Evolutionary conservation across 2,797 vertebrate genomes (phyloP), one percentile per base, ranked within the genome.

Genomic region (Myiotriccus ornatus): DNA sequence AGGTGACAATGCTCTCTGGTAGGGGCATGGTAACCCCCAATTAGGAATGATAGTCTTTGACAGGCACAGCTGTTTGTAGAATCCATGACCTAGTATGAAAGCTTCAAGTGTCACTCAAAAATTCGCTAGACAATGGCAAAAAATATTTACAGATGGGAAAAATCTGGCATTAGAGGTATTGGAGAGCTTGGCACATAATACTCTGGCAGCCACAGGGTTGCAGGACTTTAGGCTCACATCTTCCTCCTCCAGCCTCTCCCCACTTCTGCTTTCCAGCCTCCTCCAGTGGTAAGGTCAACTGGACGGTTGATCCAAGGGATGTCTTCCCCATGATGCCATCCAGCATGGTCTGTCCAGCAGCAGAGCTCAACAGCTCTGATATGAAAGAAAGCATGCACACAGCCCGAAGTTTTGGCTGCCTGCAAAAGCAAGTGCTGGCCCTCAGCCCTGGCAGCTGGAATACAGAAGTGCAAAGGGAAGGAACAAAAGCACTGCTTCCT

Each of bases 341-440:
- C 53, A 47, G 23, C 1, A 0, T 62, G 39, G 41, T 93, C 41
- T 83, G 62, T 47, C 65, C 57, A 68, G 80, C 37, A 83, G 73
- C 52, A 94, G 74, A 76, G 71, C 56, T 90, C 64, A 64, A 32
- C 46, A 50, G 63, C 57, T 64, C 71, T 2, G 17, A 43, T 57
- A 78, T 23, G 11, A 35, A 85, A 70, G 87, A 25, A 75, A 86
- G 43, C 68, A 71, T 49, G 59, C 41, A 46, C 25, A 35, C 6
- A 94, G 92, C 77, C 89, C 90, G 81, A 60, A 87, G 76, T 85
- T 96, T 56, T 94, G 94, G 84, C 92, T 96, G 88, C 73, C 91
- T 90, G 71, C 60, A 84, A 90, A 90, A 89, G 77, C 55, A 85
- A 88, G 56, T n/a, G 49, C 69, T 96, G 92, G 86, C 88, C 50